Base-by-base conservation (phyloP, 2,888 invertebrate species). In the Globia sparganii region DNA sequence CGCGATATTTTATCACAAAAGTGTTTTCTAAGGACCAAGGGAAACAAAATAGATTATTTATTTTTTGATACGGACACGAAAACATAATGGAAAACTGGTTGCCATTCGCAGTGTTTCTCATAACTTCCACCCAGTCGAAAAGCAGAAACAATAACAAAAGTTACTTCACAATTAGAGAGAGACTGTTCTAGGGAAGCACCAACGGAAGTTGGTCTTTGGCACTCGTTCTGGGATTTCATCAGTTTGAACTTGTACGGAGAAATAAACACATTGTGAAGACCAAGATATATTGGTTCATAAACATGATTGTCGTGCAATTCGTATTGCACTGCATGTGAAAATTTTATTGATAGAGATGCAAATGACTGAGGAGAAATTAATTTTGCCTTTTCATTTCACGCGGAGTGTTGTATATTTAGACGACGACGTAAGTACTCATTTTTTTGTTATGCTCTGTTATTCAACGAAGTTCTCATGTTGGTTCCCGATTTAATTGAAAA, bases 81-180 rank as follows among this genome's bases (percentile, higher is more conserved):
- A 73, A 78, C 59, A 73, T 75, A 78, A 82, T 64, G 37, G 59
- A 76, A 83, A 89, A 88, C 84, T 84, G 77, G 80, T 81, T 85
- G 72, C 59, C 68, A 87, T 83, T 79, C 9, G 43, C 62, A 84
- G 72, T 73, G 87, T 88, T 90, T 87, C 87, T 86, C 87, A 85
- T 86, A 91, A 91, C 89, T 92, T 90, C 80, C 77, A 79, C 74
- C 76, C 75, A 88, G 84, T 88, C 85, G 83, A 88, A 87, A 89
- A 89, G 84, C 86, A 89, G 75, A 88, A 92, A 93, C 91, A 93
- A 92, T 92, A 93, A 93, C 89, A 92, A 91, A 93, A 91, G 91
- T 93, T 90, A 90, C 89, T 90, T 91, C 83, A 88, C 93, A 93
- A 93, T 94, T 93, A 93, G 90, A 89, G 89, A 79, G 84, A 88